A percentile compares a stretch with the other conserved stretches of the same genome.
These are phyloP conservation scores for Drosophila koepferae DNA, from an alignment of 2,888 invertebrate genomes.

Conservation along the genomic window DNA sequence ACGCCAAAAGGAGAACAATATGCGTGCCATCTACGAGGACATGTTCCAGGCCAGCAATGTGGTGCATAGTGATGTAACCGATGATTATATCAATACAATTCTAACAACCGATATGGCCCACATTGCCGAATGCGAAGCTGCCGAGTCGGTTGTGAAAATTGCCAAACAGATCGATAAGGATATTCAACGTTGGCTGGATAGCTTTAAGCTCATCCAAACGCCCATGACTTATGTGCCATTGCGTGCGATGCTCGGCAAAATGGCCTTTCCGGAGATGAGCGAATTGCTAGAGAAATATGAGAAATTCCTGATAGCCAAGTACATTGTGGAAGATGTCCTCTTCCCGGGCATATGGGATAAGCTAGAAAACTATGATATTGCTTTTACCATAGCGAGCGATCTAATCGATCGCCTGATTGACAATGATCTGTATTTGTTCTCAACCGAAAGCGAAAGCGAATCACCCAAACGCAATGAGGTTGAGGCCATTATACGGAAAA, in stretches of 20 bases:
- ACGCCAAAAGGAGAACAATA: conserved; percentile 90
- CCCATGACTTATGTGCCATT: conserved; percentile 68
- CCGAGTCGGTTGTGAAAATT: conserved; percentile 86
- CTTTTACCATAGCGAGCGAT: conserved; percentile 56
- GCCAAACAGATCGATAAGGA: conserved; percentile 87
- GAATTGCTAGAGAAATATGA: conserved; percentile 52
- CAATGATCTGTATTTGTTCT: conserved; percentile 70
- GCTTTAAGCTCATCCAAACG: conserved; percentile 66
- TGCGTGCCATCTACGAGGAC: conserved; percentile 91
- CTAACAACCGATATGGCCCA: conserved; percentile 87
- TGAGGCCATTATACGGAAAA: conserved; percentile 72
- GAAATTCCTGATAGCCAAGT: conserved; percentile 48
- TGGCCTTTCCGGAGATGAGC: conserved; percentile 65
- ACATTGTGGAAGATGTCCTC: conserved; percentile 83
- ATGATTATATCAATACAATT: conserved; percentile 88
- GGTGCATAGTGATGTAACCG: conserved; percentile 86
- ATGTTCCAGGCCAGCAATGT: conserved; percentile 89
- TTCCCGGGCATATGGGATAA: conserved; percentile 85
- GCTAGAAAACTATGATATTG: conserved; percentile 76
- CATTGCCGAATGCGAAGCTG: conserved; percentile 87
- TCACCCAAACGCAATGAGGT: conserved; percentile 60
- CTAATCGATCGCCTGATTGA: conserved; percentile 77
- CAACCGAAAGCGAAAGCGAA: conserved; percentile 68
- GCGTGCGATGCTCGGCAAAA: conserved; percentile 58
- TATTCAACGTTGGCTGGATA: conserved; percentile 69